These are phyloP conservation scores for Napeogenes sylphis DNA, from an alignment of 2,888 invertebrate genomes.

Conservation along the genomic window DNA sequence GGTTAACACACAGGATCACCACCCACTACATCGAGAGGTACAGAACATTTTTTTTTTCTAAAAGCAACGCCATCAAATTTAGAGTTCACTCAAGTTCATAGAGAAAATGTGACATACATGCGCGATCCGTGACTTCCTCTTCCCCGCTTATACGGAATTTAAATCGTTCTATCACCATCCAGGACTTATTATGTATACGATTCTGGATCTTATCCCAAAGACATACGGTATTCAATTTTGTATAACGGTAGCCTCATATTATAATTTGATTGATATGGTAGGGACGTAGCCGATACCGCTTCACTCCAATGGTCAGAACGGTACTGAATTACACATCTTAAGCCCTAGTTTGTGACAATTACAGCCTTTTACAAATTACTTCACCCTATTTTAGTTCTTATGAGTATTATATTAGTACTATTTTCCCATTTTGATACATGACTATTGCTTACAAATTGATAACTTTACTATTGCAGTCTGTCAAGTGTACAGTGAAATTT, in stretches of 20 bases:
- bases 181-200: slow-evolving; percentile 44
- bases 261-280: slow-evolving; percentile 74
- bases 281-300: slow-evolving; percentile 67
- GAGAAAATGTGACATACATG: slow-evolving; percentile 75
- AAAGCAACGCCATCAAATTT: slow-evolving; percentile 38
- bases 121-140: slow-evolving; percentile 72
- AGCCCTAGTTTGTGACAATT: slow-evolving; percentile 68
- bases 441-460: slow-evolving; percentile 62
- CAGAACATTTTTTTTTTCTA: slow-evolving; percentile 11
- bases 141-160: slow-evolving; percentile 76
- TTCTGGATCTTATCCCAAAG: slow-evolving; percentile 44
- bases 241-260: slow-evolving; percentile 51
- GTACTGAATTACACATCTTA: slow-evolving; percentile 72
- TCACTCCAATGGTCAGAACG: slow-evolving; percentile 69
- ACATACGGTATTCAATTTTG: slow-evolving; percentile 40
- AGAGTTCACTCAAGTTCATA: slow-evolving; percentile 71
- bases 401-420: slow-evolving; percentile 16
- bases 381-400: slow-evolving; percentile 34
- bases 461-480: slow-evolving; percentile 44
- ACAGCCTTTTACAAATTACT: slow-evolving; percentile 38
- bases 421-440: slow-evolving; percentile 30
- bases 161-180: slow-evolving; percentile 71
- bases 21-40: background rate
- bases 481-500: slow-evolving; percentile 58
- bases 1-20: no score